Base-by-base conservation (phyloP, 1,140 invertebrate species). In the Drosophila subpulchrella region DNA sequence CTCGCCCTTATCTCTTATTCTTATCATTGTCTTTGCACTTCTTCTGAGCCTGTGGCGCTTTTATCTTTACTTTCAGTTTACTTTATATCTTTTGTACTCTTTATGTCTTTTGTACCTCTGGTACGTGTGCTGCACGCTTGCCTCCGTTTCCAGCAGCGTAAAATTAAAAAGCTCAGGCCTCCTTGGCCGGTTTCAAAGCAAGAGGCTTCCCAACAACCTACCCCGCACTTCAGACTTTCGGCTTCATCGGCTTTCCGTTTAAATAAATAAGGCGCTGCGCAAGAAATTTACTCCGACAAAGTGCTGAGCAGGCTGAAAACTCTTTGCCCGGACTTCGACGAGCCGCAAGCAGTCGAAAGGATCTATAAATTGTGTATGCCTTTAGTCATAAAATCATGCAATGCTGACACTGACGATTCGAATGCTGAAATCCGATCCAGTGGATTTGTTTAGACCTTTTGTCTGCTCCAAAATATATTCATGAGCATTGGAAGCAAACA, bases 31-130 rank as follows among this genome's bases (percentile, higher is more conserved):
- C 75, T 82, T 82, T 82, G 78, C 62, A 75, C 70, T 55, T 75
- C 62, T 56, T 71, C 66, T 51, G 67, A 63, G 74, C 82, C 82
- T 63, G 42, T n/a, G 63, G 82, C 83, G 50, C 78, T 78, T 85
- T 85, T 85, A 82, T 86, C 78, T 70, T 84, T 84, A 85, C 61
- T 67, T 80, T 88, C 78, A 71, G 82, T 86, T 86, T 82, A 81
- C 70, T 86, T 86, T 86, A 86, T 82, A 88, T 88, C 70, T 68
- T 82, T 76, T 70, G 50, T 71, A 56, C 56, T 58, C 67, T 61
- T 63, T 65, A 56, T 75, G 62, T 88, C 71, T 82, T 86, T 65
- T 82, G 60, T 82, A 70, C 66, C 56, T 59, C 56, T 60, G 66
- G 47, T 74, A 81, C 74, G 81, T 77, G 81, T 54, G 67, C 66